A percentile compares a stretch with the other conserved stretches of the same genome.
Conservation (phyloP, 2,113 vertebrate species). For the Camelus bactrianus region DNA sequence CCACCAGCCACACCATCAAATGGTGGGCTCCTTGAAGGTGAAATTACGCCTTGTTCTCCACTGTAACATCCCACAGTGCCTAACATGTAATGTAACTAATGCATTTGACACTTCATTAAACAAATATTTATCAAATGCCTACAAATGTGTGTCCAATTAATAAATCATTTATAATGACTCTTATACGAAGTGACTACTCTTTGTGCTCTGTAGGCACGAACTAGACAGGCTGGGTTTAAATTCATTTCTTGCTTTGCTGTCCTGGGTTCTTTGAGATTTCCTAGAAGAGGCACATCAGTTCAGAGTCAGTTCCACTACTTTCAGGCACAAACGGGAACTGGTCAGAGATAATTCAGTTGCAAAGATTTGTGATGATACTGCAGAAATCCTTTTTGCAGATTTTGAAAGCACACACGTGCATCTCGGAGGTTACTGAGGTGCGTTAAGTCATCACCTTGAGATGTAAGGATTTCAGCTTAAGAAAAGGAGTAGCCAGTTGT, state of each 20-base stretch:
- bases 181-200: neutral
- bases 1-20: neutral
- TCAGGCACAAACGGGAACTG: neutral
- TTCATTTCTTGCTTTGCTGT: neutral
- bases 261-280: neutral
- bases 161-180: conserved; percentile 15
- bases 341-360: neutral
- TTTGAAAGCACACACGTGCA: neutral
- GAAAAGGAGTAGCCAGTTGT: neutral
- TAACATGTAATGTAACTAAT: neutral
- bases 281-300: neutral
- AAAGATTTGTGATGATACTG: neutral
- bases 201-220: neutral
- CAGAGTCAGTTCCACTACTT: neutral
- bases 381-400: neutral
- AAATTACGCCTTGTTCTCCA: neutral
- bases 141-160: conserved; percentile 2
- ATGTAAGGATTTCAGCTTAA: neutral
- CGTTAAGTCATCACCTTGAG: neutral
- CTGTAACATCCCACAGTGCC: neutral
- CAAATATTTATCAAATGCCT: conserved; percentile 28
- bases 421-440: neutral
- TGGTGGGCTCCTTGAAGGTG: neutral
- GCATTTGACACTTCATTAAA: conserved; percentile 17
- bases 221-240: neutral